Percentiles rank a stretch among this genome's conserved stretches.
These are phyloP conservation scores for Synergus gifuensis DNA, from an alignment of 2,888 invertebrate species.

Conservation along the genomic window DNA sequence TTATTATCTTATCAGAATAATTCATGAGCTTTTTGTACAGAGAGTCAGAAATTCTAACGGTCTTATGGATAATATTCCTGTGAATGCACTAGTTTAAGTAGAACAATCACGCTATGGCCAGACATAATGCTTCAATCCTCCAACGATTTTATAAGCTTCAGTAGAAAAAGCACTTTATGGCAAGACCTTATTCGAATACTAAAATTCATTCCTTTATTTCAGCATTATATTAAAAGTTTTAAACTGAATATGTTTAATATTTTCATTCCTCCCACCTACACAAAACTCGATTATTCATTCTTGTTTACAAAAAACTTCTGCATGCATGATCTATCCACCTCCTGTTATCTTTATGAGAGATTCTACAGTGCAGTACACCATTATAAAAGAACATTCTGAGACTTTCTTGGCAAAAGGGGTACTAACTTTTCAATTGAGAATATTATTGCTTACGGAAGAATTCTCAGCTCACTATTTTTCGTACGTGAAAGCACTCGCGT, in stretches of 20 bases:
- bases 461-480: neutral
- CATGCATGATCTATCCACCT: neutral
- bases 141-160: neutral
- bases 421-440: neutral
- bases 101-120: neutral
- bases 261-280: neutral
- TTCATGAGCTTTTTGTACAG: too few species aligned
- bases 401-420: neutral
- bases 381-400: neutral
- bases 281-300: neutral
- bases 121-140: neutral
- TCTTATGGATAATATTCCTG: too few species aligned
- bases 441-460: conserved; percentile 7
- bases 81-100: neutral
- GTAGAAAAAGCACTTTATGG: neutral
- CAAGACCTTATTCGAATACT: neutral
- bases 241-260: neutral
- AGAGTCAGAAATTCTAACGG: too few species aligned
- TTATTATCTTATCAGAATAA: too few species aligned
- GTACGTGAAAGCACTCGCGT: neutral
- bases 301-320: neutral
- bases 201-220: neutral
- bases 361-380: neutral
- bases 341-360: neutral
- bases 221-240: neutral